phyloP scores from a whole-genome alignment of 2,113 vertebrate genomes.

The Paramormyrops kingsleyae region DNA sequence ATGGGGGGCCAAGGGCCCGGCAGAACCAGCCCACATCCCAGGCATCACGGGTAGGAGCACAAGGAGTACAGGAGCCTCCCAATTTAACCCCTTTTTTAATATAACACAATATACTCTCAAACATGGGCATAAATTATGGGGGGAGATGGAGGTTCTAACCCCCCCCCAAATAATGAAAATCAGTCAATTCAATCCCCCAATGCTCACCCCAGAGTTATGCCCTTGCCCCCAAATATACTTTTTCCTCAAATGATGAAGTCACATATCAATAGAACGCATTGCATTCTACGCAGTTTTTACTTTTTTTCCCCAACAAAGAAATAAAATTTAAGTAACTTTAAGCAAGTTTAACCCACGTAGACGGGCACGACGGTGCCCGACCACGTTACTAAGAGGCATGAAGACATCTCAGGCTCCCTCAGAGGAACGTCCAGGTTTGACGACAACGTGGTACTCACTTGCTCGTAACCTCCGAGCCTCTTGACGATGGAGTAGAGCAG shows the following conservation, averaged over 20 bases:
- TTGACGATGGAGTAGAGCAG: slow-evolving; percentile 65
- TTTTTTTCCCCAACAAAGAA: too few relatives aligned
- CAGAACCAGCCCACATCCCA: neutral
- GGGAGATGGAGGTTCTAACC: too few relatives aligned
- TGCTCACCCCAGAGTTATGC: too few relatives aligned
- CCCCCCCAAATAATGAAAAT: too few relatives aligned
- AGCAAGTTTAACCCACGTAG: neutral
- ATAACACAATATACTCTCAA: neutral
- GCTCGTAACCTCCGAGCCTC: slow-evolving; percentile 63
- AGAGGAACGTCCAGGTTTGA: neutral
- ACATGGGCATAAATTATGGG: too few relatives aligned
- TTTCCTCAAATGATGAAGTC: too few relatives aligned
- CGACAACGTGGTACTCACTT: slow-evolving; percentile 42
- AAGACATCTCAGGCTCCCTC: neutral
- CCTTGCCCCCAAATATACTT: neutral
- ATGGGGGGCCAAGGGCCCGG: neutral
- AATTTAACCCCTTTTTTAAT: neutral
- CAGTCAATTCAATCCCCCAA: too few relatives aligned
- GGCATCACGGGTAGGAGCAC: neutral
- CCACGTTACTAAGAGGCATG: neutral
- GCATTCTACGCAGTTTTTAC: neutral
- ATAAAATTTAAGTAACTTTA: too few relatives aligned
- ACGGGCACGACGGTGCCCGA: neutral
- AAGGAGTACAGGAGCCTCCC: neutral
- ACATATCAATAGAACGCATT: neutral